A percentile compares a stretch with the other conserved stretches of the same genome.
These are phyloP conservation scores for Buphagus erythrorhynchus DNA, from an alignment of 2,797 vertebrate genomes.

Conservation along the genomic window DNA sequence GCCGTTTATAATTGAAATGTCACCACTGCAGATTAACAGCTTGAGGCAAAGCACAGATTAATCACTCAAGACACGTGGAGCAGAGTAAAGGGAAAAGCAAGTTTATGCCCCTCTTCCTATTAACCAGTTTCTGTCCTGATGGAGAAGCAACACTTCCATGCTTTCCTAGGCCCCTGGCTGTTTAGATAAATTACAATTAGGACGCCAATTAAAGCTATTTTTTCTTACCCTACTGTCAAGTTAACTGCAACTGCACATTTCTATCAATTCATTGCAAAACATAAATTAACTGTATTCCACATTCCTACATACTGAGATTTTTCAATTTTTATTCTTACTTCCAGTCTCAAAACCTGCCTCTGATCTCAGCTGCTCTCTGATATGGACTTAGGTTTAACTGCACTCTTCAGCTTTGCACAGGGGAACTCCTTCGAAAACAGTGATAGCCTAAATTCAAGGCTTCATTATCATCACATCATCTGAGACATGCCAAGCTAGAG, in stretches of 20 bases:
- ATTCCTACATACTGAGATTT: not conserved
- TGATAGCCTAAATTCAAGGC: not conserved
- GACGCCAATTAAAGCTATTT: not conserved
- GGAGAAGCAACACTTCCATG: not conserved
- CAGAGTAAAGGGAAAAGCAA: constrained; percentile 8
- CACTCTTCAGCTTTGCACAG: not conserved
- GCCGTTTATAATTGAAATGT: constrained; percentile 55
- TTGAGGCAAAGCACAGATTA: constrained; percentile 49
- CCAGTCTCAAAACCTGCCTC: not conserved
- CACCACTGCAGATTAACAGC: constrained; percentile 49
- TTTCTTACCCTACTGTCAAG: not conserved
- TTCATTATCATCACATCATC: not conserved
- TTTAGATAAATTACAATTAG: not conserved
- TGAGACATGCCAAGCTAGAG: not conserved
- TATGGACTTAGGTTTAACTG: not conserved
- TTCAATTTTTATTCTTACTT: not conserved
- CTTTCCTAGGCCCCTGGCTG: not conserved
- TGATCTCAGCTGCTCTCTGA: not conserved
- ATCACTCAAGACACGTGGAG: constrained; percentile 11
- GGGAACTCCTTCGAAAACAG: not conserved
- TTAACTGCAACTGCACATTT: not conserved
- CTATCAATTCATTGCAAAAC: not conserved
- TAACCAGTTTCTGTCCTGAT: constrained; percentile 23
- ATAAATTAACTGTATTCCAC: not conserved
- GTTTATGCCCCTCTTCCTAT: constrained; percentile 35